phyloP scores from a whole-genome alignment of 2,888 invertebrate genomes.

The Aquatica leii region DNA sequence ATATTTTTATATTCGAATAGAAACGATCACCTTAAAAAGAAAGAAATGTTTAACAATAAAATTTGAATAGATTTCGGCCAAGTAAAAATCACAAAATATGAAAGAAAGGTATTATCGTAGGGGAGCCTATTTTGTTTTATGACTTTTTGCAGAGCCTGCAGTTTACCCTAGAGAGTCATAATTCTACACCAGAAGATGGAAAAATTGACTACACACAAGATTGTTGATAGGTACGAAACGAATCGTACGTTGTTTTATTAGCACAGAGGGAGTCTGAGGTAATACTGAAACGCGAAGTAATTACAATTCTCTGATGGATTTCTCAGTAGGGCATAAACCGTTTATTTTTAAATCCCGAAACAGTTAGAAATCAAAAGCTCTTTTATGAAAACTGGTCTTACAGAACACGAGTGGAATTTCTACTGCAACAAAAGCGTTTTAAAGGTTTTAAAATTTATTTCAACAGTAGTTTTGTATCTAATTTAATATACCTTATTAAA shows the following conservation, averaged over 20 bases:
- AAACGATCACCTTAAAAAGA: conserved; percentile 23
- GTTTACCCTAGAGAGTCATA: conserved; percentile 45
- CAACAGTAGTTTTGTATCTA: conserved; percentile 14
- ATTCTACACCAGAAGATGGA: conserved; percentile 46
- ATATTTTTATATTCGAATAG: conserved; percentile 4
- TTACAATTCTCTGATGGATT: conserved; percentile 46
- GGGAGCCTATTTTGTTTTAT: conserved; percentile 49
- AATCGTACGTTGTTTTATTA: conserved; percentile 44
- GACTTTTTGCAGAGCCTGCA: conserved; percentile 38
- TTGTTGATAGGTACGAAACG: conserved; percentile 41
- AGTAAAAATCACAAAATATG: conserved; percentile 31
- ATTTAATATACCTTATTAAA: conserved; percentile 30
- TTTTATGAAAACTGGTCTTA: conserved; percentile 50
- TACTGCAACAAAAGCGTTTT: conserved; percentile 45
- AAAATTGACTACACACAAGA: conserved; percentile 48
- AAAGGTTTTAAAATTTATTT: conserved; percentile 45
- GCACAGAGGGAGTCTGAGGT: conserved; percentile 44
- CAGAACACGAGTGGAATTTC: conserved; percentile 50
- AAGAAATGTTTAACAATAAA: conserved; percentile 24
- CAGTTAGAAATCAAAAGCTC: conserved; percentile 57
- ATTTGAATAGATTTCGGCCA: conserved; percentile 28
- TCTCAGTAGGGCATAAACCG: conserved; percentile 40
- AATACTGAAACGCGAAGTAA: conserved; percentile 44
- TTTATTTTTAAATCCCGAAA: conserved; percentile 49
- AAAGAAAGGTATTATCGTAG: conserved; percentile 39